These are phyloP conservation scores for Sardina pilchardus DNA, from an alignment of 2,113 vertebrate species.

Conservation along the genomic window DNA sequence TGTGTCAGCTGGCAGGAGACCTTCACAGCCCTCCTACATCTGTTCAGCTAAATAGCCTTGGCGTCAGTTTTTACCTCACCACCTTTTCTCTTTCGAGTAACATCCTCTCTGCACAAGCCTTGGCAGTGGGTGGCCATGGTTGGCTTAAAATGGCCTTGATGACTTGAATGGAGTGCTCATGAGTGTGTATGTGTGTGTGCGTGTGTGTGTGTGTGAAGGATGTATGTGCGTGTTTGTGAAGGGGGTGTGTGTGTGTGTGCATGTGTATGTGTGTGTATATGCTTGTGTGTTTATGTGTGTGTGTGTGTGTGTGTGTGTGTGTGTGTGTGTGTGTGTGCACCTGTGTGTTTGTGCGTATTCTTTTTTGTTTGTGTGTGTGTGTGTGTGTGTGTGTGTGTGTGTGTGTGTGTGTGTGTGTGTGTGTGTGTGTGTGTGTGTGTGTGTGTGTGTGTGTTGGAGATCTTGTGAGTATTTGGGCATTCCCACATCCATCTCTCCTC, in stretches of 20 bases:
- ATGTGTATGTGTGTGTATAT: not conserved
- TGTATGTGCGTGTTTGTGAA: not conserved
- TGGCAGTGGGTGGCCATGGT: not conserved
- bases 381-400: not conserved
- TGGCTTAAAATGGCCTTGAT: not conserved
- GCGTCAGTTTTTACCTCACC: not conserved
- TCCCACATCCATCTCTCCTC: not conserved
- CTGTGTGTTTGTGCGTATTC: not conserved
- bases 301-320: not conserved
- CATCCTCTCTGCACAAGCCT: not conserved
- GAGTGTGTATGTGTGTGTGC: not conserved
- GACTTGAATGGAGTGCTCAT: not conserved
- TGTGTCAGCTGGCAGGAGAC: not conserved
- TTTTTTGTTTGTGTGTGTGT: not conserved
- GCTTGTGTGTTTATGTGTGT: not conserved
- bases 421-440: not conserved
- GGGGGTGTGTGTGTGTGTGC: not conserved
- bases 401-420: not conserved
- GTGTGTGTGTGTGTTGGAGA: not conserved
- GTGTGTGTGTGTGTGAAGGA: not conserved
- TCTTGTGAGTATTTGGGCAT: not conserved
- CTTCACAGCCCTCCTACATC: constrained; percentile 10
- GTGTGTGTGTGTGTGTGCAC: not conserved
- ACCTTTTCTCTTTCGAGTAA: not conserved
- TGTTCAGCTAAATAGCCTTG: not conserved